A percentile compares a stretch with the other conserved stretches of the same genome.
These are phyloP conservation scores for Edolisoma coerulescens DNA, from an alignment of 2,113 vertebrate species.

Conservation along the genomic window DNA sequence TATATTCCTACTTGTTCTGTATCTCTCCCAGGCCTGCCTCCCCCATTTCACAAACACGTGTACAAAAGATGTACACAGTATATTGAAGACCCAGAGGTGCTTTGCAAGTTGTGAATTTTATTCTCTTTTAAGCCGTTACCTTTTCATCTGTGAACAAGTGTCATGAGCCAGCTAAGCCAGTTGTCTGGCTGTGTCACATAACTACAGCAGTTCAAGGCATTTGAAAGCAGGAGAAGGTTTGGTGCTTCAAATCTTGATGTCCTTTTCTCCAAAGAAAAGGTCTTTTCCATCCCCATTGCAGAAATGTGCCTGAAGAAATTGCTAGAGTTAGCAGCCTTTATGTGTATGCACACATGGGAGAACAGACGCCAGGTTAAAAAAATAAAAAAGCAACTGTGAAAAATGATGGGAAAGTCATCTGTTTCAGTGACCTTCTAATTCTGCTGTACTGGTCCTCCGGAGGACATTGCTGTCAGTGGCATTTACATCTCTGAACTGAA, in stretches of 20 bases:
- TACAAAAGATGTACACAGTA: conserved; percentile 28
- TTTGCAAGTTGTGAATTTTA: conserved; percentile 8
- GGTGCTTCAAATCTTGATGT: not conserved
- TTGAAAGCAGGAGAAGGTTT: not conserved
- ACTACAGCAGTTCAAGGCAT: not conserved
- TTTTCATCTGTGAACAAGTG: not conserved
- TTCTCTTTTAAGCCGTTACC: not conserved
- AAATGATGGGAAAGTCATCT: conserved; percentile 4
- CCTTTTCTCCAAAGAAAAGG: not conserved
- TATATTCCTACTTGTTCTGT: not conserved
- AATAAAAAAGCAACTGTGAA: not conserved
- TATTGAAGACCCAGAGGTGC: conserved; percentile 39
- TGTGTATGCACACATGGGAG: not conserved
- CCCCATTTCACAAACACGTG: not conserved
- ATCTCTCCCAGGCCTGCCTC: conserved; percentile 16
- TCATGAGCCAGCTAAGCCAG: not conserved
- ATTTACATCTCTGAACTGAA: conserved; percentile 1
- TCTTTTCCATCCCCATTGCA: not conserved
- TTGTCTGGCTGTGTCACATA: not conserved
- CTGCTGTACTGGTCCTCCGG: not conserved
- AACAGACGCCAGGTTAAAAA: conserved; percentile 3
- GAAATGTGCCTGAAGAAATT: not conserved
- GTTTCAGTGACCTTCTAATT: not conserved
- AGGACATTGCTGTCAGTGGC: not conserved
- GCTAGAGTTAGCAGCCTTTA: not conserved